Evolutionary conservation across 2,797 vertebrate genomes (phyloP).

Genomic region (Gambusia yucatana): DNA sequence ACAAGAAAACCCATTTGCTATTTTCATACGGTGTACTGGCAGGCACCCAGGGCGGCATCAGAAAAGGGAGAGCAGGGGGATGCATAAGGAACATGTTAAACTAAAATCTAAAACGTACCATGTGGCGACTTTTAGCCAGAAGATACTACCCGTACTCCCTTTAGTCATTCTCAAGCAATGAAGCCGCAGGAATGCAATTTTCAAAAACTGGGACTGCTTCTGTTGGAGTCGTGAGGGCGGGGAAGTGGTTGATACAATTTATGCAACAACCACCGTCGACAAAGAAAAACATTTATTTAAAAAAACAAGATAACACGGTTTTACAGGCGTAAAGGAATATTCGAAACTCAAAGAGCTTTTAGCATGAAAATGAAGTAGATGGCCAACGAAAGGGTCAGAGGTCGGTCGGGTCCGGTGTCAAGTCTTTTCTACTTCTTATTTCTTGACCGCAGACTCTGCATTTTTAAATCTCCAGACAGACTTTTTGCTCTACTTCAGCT

Average conservation of each 20-base stretch:
- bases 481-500: not conserved
- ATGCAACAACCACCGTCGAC: not conserved
- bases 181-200: not conserved
- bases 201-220: not conserved
- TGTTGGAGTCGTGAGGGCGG: too few species aligned
- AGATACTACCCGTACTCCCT: not conserved
- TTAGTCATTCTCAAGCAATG: not conserved
- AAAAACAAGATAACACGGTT: not conserved
- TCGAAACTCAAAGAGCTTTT: not conserved
- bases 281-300: not conserved
- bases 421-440: not conserved
- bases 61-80: not conserved
- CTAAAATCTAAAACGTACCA: not conserved
- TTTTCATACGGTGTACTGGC: not conserved
- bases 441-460: not conserved
- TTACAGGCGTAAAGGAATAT: not conserved
- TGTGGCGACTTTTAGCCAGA: not conserved
- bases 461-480: not conserved
- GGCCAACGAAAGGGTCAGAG: not conserved
- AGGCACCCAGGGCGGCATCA: not conserved
- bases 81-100: not conserved
- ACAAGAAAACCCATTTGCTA: not conserved
- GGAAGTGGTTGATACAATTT: not conserved
- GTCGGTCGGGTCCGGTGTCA: not conserved
- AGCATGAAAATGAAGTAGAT: not conserved